Percentiles rank a stretch among this genome's conserved stretches.
These are phyloP conservation scores for Thysanoteuthis rhombus DNA, from an alignment of 2,888 invertebrate species.

Conservation along the genomic window DNA sequence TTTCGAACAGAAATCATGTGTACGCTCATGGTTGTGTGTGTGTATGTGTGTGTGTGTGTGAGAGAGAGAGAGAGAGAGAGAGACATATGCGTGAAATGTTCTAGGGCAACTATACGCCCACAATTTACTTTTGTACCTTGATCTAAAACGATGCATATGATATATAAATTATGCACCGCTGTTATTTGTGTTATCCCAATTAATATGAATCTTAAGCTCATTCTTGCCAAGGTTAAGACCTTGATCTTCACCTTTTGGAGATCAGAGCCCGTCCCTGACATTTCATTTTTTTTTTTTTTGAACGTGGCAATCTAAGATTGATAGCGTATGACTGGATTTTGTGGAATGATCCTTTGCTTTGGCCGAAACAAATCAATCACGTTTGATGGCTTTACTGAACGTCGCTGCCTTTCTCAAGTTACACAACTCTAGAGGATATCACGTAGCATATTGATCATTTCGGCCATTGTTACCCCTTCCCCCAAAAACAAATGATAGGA, in stretches of 20 bases:
- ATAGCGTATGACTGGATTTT: neutral
- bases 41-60: too few relatives aligned
- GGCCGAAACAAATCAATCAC: neutral
- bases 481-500: neutral
- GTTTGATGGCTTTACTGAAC: neutral
- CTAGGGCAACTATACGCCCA: too few relatives aligned
- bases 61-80: too few relatives aligned
- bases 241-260: neutral
- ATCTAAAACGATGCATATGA: neutral
- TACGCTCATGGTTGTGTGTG: too few relatives aligned
- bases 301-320: neutral
- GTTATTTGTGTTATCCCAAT: neutral
- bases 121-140: neutral
- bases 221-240: neutral
- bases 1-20: too few relatives aligned
- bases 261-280: neutral
- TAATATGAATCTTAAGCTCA: neutral
- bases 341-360: neutral
- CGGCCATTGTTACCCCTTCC: neutral
- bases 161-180: neutral
- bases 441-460: neutral
- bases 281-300: neutral
- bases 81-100: too few relatives aligned
- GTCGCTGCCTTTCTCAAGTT: neutral
- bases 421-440: neutral